Evolutionary conservation across 2,113 vertebrate genomes (phyloP), one percentile per base, ranked within the genome.

Genomic region (Cololabis saira): DNA sequence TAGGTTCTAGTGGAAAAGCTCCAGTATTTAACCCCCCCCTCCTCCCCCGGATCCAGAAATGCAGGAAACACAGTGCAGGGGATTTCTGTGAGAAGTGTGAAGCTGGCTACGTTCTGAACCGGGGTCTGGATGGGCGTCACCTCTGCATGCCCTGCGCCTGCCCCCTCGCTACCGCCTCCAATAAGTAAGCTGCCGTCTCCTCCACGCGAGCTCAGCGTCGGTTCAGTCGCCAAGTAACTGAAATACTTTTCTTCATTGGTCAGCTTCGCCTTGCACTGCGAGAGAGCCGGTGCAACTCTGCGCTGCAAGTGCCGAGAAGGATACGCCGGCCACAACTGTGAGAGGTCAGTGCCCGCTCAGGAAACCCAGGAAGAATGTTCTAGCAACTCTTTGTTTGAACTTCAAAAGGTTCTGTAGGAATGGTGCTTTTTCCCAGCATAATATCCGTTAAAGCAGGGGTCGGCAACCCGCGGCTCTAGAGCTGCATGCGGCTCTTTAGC

Each of bases 191-290:
- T 3, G 4, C 22, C 19, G 43, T 69, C 24, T 44, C 61, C 14
- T 65, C 47, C 3, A 21, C 62, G 45, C 37, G 7, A 13, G 15
- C 1, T 33, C 12, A 57, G 44, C 15, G 15, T 30, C 41, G 33
- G 3, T 27, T 27, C 24, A 1, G n/a, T 67, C 67, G 56, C 48
- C 30, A 22, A 45, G 41, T 15, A n/a, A 49, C 48, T 77, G 13
- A 77, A 61, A 66, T 54, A 24, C 69, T 63, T 58, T 64, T 63
- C 57, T 21, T 27, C 67, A 45, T 89, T 85, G 90, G 43, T 86
- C 81, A 99, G 97, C 80, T 99, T 98, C 80, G 97, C 96, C 60
- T 90, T 93, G 41, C 92, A 93, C 89, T 99, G 98, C 81, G 93
- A 95, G 72, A 90, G 88, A 81, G 95, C 93, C 87, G 82, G 88